These are phyloP conservation scores for Strix occidentalis DNA, from an alignment of 2,797 vertebrate genomes.

Conservation along the genomic window DNA sequence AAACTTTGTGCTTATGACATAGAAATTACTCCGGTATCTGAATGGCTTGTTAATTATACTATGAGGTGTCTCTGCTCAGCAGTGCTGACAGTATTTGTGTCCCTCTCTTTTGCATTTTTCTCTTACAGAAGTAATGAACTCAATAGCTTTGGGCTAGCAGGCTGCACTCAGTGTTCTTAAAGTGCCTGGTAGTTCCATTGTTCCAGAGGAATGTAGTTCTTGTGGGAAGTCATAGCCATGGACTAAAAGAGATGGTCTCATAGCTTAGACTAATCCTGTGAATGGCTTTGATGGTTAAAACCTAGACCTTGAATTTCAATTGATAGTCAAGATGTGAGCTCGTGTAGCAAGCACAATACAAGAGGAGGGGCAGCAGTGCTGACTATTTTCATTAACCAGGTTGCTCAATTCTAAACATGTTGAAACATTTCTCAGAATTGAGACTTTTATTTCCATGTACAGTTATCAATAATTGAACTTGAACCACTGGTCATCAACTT, in stretches of 20 bases:
- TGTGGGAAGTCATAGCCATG: fast-evolving
- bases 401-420: background rate
- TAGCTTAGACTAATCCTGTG: background rate
- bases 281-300: background rate
- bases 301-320: background rate
- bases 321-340: background rate
- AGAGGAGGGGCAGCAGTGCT: background rate
- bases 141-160: background rate
- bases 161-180: background rate
- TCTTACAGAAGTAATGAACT: background rate
- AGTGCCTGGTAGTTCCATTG: background rate
- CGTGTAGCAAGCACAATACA: background rate
- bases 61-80: background rate
- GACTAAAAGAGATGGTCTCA: background rate
- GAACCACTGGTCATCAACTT: background rate
- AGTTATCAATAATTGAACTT: background rate
- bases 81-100: background rate
- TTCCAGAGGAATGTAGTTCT: background rate
- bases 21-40: background rate
- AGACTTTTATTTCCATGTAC: background rate
- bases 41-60: background rate
- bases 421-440: background rate
- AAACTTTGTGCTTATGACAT: background rate
- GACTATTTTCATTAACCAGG: background rate
- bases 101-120: background rate